Conservation (phyloP, 1,140 invertebrate species). For the Drosophila nasuta region DNA sequence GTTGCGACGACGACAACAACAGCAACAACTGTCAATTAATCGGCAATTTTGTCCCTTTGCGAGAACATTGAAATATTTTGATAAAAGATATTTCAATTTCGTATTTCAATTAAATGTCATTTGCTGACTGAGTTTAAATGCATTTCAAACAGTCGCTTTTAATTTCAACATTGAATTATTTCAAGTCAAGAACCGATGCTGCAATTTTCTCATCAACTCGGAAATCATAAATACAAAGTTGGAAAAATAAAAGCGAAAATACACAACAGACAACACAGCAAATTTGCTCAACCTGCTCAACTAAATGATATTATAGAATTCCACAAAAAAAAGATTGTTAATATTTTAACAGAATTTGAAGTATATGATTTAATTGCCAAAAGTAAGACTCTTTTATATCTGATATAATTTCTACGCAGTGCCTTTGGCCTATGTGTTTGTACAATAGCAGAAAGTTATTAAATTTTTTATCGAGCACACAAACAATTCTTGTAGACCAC, state of each 20-base stretch:
- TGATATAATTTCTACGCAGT: not conserved
- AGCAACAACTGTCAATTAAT: not conserved
- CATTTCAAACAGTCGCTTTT: not conserved
- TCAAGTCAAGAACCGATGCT: slow-evolving; percentile 52
- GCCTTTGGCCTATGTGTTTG: not conserved
- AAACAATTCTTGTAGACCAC: not conserved
- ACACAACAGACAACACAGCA: slow-evolving; percentile 24
- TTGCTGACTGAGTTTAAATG: not conserved
- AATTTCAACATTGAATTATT: too few relatives aligned
- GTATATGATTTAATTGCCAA: not conserved
- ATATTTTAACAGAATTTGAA: too few relatives aligned
- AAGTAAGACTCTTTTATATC: too few relatives aligned
- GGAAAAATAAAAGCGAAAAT: slow-evolving; percentile 41
- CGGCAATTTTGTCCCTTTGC: not conserved
- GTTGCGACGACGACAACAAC: not conserved
- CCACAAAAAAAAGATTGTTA: too few relatives aligned
- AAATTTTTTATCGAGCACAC: not conserved
- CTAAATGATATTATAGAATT: not conserved
- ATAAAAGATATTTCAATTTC: not conserved
- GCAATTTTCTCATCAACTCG: slow-evolving; percentile 64
- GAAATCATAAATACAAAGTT: slow-evolving; percentile 66
- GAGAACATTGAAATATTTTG: not conserved
- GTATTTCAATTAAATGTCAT: slow-evolving; percentile 2
- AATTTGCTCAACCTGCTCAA: not conserved
- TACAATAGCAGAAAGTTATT: slow-evolving; percentile 1